phyloP scores from a whole-genome alignment of 1,140 invertebrate species.

The Drosophila azteca region DNA sequence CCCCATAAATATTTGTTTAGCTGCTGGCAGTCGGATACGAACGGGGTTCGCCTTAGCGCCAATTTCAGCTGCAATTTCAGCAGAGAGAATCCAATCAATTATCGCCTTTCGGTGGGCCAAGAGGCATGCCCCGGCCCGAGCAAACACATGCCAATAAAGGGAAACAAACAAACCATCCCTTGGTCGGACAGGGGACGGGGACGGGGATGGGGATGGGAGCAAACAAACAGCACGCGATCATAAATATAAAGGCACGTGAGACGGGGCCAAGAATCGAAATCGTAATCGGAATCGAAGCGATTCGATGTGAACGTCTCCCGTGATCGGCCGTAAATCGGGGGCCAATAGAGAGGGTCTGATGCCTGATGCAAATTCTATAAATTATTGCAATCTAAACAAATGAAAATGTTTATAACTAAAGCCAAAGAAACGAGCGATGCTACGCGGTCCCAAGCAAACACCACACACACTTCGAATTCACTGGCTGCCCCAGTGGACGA shows the following conservation, averaged over 20 bases:
- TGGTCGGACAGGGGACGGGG: background rate
- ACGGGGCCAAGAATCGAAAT: background rate
- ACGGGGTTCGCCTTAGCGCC: slow-evolving; percentile 32
- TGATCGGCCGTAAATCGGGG: slow-evolving; percentile 36
- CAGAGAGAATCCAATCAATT: slow-evolving; percentile 22
- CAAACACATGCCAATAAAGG: slow-evolving; percentile 7
- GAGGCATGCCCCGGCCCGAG: background rate
- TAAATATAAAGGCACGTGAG: slow-evolving; percentile 50
- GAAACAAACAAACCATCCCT: background rate
- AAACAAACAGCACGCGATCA: slow-evolving; percentile 56
- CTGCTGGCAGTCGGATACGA: slow-evolving; percentile 5
- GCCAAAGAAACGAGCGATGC: background rate
- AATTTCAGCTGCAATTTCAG: slow-evolving; percentile 42
- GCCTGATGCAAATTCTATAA: slow-evolving; percentile 46
- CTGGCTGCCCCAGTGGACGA: too few relatives aligned
- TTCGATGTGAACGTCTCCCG: slow-evolving; percentile 2
- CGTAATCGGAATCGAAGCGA: background rate
- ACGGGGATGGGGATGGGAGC: background rate
- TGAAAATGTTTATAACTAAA: slow-evolving; percentile 17
- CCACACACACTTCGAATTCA: too few relatives aligned
- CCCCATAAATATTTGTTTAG: slow-evolving; percentile 40
- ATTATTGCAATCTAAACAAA: slow-evolving; percentile 57
- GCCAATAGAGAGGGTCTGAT: background rate
- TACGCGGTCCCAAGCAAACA: slow-evolving; percentile 5
- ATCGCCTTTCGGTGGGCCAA: slow-evolving; percentile 21